Conservation (phyloP, 2,888 invertebrate species). For the Eristalis intricaria region DNA sequence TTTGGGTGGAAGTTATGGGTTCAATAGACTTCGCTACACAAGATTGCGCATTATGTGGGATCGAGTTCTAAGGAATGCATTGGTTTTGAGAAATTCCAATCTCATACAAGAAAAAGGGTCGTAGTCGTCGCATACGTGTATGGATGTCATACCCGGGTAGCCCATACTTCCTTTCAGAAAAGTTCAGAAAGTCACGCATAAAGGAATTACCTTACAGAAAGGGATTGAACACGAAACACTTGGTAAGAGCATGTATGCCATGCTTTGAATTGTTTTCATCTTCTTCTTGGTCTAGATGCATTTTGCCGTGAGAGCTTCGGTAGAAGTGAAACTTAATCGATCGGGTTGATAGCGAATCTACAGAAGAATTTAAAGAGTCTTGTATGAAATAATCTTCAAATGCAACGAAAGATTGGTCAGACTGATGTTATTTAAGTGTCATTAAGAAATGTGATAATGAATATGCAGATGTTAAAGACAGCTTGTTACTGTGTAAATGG, state of each 20-base stretch:
- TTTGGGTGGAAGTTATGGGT: slow-evolving; percentile 38
- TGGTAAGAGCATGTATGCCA: slow-evolving; percentile 27
- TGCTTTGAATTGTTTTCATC: neutral
- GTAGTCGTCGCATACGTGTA: neutral
- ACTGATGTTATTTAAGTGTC: too few relatives aligned
- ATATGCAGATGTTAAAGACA: too few relatives aligned
- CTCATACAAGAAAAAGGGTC: neutral
- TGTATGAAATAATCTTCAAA: neutral
- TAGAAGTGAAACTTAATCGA: slow-evolving; percentile 16
- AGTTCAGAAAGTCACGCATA: slow-evolving; percentile 53
- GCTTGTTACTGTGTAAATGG: too few relatives aligned
- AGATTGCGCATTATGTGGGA: slow-evolving; percentile 33
- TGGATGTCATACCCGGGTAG: slow-evolving; percentile 16
- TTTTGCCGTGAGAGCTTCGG: slow-evolving; percentile 13
- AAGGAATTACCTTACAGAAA: slow-evolving; percentile 46
- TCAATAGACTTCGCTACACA: slow-evolving; percentile 48
- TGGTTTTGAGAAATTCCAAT: slow-evolving; percentile 42
- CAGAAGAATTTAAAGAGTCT: neutral
- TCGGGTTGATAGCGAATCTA: neutral
- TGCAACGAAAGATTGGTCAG: neutral
- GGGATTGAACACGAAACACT: slow-evolving; percentile 52
- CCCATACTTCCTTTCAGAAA: slow-evolving; percentile 38
- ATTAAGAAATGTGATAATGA: too few relatives aligned
- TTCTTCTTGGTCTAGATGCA: slow-evolving; percentile 25
- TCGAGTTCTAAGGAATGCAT: slow-evolving; percentile 42